These are phyloP conservation scores for Sebastolobus alascanus DNA, from an alignment of 2,797 vertebrate species.

Conservation along the genomic window DNA sequence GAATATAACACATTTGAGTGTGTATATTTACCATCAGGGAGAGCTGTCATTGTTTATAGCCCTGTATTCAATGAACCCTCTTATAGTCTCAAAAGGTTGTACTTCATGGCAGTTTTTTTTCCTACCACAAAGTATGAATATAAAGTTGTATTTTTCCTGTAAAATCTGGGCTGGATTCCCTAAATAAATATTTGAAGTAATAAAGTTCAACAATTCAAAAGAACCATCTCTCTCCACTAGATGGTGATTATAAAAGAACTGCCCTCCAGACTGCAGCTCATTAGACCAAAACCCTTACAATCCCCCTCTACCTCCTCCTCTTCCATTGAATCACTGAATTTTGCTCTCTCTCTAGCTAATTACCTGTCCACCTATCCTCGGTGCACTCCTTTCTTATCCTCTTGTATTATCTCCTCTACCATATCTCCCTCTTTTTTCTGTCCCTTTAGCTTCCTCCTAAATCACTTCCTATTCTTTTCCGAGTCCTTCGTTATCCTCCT, in stretches of 20 bases:
- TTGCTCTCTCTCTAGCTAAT: constrained; percentile 45
- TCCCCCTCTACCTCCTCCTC: constrained; percentile 20
- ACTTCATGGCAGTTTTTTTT: neutral
- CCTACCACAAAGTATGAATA: neutral
- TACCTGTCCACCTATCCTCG: constrained; percentile 58
- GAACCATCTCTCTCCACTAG: constrained; percentile 8
- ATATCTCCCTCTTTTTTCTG: neutral
- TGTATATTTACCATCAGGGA: neutral
- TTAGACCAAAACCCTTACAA: constrained; percentile 45
- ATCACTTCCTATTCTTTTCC: constrained; percentile 15
- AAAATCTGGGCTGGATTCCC: constrained; percentile 10
- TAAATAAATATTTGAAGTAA: constrained; percentile 11
- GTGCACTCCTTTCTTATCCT: constrained; percentile 8
- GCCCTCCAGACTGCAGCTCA: constrained; percentile 44
- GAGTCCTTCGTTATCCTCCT: neutral
- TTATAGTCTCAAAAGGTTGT: neutral
- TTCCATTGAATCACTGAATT: constrained; percentile 31
- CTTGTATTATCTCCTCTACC: constrained; percentile 1
- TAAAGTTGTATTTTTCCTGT: neutral
- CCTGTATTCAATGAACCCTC: neutral
- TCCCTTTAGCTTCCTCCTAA: constrained; percentile 11
- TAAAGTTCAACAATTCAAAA: constrained; percentile 27
- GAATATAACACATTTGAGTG: neutral
- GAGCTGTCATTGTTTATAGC: neutral
- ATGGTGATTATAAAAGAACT: constrained; percentile 38